Evolutionary conservation across 2,888 invertebrate species (phyloP), one percentile per base, ranked within the genome.

Genomic region (Choristoneura rosaceana): DNA sequence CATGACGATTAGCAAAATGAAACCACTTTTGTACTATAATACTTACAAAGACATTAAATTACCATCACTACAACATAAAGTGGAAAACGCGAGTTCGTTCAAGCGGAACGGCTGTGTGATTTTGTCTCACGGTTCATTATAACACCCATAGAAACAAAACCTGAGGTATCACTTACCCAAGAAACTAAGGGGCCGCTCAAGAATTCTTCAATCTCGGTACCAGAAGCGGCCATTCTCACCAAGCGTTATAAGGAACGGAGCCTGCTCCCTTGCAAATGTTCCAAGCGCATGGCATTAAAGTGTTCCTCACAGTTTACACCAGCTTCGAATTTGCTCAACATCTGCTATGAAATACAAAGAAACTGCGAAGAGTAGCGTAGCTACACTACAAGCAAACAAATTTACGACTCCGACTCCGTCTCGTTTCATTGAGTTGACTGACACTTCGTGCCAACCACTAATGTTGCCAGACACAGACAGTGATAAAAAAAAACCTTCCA

Each of bases 131-230:
- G 88, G 84, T 85, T 85, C 78, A 83, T 81, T 87, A 82, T 83
- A 84, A 86, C 84, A 82, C 81, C 79, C 80, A 81, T 82, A 82
- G 77, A 77, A 79, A 84, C 84, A 89, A 87, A 87, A 87, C 78
- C 84, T 87, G 83, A 82, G 86, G 89, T 89, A 89, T 89, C 90
- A 95, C 96, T 95, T 95, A 98, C 98, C 98, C 98, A 98, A 89
- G 96, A 96, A 83, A 98, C 97, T 80, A 98, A 95, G 84, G 97
- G 97, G 84, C 97, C 97, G 87, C 96, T 95, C 88, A 98, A 95
- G 91, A 98, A 97, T 87, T 97, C 97, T 87, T 98, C 97, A 82
- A 97, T 96, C 93, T 97, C 97, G 82, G 95, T 94, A 83, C 96
- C 95, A 86, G 96, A 94, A 81, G 96, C 95, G 81, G 95, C 94